Conservation (phyloP, 2,797 vertebrate species). For the Lagorchestes hirsutus region DNA sequence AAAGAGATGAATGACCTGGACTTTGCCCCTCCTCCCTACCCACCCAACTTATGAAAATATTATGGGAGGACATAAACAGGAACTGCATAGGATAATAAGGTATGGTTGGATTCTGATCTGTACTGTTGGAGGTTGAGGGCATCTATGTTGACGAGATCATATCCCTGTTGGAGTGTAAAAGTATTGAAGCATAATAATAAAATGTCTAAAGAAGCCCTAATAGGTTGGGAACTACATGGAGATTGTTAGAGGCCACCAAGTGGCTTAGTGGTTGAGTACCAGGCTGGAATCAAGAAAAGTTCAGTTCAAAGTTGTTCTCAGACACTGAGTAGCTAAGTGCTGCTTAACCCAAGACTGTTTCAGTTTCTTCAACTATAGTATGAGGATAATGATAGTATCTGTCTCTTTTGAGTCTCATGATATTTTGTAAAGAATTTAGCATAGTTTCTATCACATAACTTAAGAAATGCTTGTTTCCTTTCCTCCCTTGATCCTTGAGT, state of each 20-base stretch:
- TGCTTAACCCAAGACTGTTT: background rate
- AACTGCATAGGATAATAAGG: background rate
- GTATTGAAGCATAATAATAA: background rate
- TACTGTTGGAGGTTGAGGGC: background rate
- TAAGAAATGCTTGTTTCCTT: background rate
- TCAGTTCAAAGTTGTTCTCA: background rate
- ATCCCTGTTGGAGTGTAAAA: background rate
- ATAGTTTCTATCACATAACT: background rate
- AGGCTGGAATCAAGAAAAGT: background rate
- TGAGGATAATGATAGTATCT: background rate
- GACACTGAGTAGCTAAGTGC: background rate
- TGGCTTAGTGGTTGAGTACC: background rate
- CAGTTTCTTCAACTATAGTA: background rate
- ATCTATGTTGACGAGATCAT: background rate
- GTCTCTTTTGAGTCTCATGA: background rate
- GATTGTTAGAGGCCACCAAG: background rate
- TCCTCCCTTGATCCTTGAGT: background rate
- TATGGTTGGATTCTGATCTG: background rate
- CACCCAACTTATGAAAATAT: background rate
- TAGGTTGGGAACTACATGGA: background rate
- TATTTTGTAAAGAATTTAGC: background rate
- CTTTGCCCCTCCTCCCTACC: background rate
- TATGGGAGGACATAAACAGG: background rate
- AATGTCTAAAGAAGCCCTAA: background rate
- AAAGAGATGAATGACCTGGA: background rate